Percentiles rank a stretch among this genome's conserved stretches.
Evolutionary conservation across 2,797 vertebrate genomes (phyloP).

Genomic region (Macropodus opercularis): DNA sequence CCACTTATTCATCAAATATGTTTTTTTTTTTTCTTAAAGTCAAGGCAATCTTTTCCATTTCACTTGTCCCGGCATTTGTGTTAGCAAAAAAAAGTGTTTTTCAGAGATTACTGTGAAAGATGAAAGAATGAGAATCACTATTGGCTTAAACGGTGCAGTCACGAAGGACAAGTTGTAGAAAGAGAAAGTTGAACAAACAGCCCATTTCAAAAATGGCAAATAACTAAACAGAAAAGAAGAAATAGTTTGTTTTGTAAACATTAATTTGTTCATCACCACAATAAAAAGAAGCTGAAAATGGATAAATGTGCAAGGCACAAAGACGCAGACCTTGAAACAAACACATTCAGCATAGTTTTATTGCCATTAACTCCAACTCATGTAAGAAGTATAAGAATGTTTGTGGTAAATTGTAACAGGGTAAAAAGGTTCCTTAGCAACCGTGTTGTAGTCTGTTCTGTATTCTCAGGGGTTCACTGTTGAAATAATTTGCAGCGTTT

Average conservation of each 20-base stretch:
- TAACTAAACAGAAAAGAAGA: constrained; percentile 17
- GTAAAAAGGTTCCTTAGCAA: background rate
- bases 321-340: background rate
- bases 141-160: constrained; percentile 11
- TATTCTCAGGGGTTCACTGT: background rate
- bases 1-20: constrained; percentile 18
- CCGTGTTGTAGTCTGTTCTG: background rate
- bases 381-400: background rate
- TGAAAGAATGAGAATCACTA: constrained; percentile 27
- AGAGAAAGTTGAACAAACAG: constrained; percentile 4
- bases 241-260: constrained; percentile 28
- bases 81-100: constrained; percentile 24
- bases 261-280: constrained; percentile 17
- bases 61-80: constrained; percentile 14
- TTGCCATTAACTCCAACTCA: background rate
- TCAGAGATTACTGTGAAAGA: constrained; percentile 11
- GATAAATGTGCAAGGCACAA: background rate
- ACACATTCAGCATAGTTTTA: background rate
- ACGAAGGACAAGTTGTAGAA: constrained; percentile 10
- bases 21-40: constrained; percentile 11
- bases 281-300: background rate
- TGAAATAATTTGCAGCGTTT: too few relatives aligned
- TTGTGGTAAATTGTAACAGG: background rate
- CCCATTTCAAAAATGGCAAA: constrained; percentile 17
- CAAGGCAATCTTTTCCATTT: constrained; percentile 40